These are phyloP conservation scores for Pogonophryne albipinna DNA, from an alignment of 2,797 vertebrate species.

Conservation along the genomic window DNA sequence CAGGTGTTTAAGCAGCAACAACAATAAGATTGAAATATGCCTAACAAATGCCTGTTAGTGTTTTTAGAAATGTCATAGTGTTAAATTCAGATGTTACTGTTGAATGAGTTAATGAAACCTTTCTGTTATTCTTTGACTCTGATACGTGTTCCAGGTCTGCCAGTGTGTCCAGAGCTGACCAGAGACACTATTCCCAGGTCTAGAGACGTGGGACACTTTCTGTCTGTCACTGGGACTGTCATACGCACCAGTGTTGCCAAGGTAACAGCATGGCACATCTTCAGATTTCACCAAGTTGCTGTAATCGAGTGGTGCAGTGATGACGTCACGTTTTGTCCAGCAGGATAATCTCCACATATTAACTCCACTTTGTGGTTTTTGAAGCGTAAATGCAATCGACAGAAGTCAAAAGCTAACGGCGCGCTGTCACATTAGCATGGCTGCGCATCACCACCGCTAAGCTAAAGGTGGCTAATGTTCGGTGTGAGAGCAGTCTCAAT, in stretches of 20 bases:
- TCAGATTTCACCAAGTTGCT: not conserved
- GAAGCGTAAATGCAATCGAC: too few relatives aligned
- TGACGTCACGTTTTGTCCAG: too few relatives aligned
- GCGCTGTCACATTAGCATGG: too few relatives aligned
- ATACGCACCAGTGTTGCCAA: slow-evolving; percentile 93
- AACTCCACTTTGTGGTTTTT: too few relatives aligned
- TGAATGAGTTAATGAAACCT: not conserved
- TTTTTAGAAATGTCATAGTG: not conserved
- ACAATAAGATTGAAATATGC: too few relatives aligned
- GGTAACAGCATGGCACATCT: slow-evolving; percentile 50
- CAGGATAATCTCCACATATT: too few relatives aligned
- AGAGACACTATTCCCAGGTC: slow-evolving; percentile 94
- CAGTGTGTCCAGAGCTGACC: slow-evolving; percentile 95
- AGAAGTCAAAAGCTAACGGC: too few relatives aligned
- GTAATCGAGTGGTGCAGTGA: too few relatives aligned
- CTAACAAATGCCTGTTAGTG: not conserved
- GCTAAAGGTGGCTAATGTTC: too few relatives aligned
- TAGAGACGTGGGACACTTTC: slow-evolving; percentile 93
- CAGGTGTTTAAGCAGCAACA: too few relatives aligned
- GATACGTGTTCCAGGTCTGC: slow-evolving; percentile 85
- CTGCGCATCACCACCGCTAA: too few relatives aligned
- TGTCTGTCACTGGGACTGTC: slow-evolving; percentile 95
- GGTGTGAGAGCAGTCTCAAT: too few relatives aligned
- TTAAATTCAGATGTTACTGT: not conserved
- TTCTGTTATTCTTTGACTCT: not conserved